A percentile compares a stretch with the other conserved stretches of the same genome.
phyloP scores from a whole-genome alignment of 1,140 invertebrate genomes.

The Diorhabda carinulata region DNA sequence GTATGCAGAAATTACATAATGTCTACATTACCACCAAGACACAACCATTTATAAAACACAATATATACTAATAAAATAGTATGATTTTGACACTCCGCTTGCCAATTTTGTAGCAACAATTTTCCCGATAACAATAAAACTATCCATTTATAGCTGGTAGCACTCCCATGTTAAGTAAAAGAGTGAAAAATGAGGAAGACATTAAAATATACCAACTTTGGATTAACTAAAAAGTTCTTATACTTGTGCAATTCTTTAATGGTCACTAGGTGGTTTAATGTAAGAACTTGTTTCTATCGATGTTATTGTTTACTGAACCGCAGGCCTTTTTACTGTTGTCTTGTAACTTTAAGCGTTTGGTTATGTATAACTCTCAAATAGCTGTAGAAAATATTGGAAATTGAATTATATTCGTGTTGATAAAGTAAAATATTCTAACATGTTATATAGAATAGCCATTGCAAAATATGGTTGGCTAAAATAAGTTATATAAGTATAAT shows the following conservation, averaged over 20 bases:
- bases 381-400: too few relatives aligned
- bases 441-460: too few relatives aligned
- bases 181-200: constrained; percentile 2
- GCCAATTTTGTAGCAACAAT: not conserved
- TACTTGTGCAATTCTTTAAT: constrained; percentile 1
- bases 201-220: not conserved
- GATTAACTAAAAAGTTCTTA: not conserved
- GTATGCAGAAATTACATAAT: too few relatives aligned
- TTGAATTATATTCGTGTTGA: too few relatives aligned
- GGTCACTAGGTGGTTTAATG: constrained; percentile 1
- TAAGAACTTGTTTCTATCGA: not conserved
- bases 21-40: too few relatives aligned
- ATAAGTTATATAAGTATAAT: too few relatives aligned
- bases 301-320: not conserved
- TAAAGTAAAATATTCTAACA: too few relatives aligned
- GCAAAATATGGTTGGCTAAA: too few relatives aligned
- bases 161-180: not conserved
- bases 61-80: not conserved
- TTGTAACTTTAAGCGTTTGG: too few relatives aligned
- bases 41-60: not conserved
- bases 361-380: too few relatives aligned
- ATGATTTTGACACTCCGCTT: not conserved
- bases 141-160: not conserved
- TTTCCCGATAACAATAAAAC: not conserved
- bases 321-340: not conserved